Conservation (phyloP, 1,140 invertebrate genomes). For the Chlorops oryzae region DNA sequence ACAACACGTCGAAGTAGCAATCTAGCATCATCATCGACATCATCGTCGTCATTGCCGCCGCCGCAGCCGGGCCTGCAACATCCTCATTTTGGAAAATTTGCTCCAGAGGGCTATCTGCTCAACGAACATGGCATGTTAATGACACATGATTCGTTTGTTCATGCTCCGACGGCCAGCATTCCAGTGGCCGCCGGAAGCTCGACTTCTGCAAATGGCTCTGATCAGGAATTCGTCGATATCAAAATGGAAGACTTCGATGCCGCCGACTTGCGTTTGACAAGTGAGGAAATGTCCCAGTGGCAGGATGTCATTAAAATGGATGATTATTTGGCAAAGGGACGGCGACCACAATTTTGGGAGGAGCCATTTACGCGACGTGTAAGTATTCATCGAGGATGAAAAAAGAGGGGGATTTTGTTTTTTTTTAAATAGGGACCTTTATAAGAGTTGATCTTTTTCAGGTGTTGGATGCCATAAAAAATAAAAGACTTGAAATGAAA, state of each 20-base stretch:
- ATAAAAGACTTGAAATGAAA: conserved; percentile 89
- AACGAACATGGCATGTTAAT: conserved; percentile 44
- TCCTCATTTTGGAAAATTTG: conserved; percentile 13
- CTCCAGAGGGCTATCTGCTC: conserved; percentile 25
- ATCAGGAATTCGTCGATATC: conserved; percentile 28
- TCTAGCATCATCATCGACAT: conserved; percentile 7
- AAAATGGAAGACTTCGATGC: conserved; percentile 40
- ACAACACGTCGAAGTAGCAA: conserved; percentile 10
- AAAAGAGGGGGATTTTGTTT: no score
- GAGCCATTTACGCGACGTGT: conserved; percentile 70
- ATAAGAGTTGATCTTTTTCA: conserved; percentile 10
- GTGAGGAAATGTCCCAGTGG: conserved; percentile 44
- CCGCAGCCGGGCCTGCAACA: not conserved
- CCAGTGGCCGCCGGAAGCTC: conserved; percentile 24
- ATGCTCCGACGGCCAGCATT: conserved; percentile 17
- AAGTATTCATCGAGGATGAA: no score
- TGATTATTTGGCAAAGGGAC: conserved; percentile 77
- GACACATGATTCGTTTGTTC: conserved; percentile 31
- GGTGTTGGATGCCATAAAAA: conserved; percentile 81
- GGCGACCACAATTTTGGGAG: conserved; percentile 86
- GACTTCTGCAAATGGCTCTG: conserved; percentile 17
- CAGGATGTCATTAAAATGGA: conserved; percentile 79
- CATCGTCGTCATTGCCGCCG: conserved; percentile 2
- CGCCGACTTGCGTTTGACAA: conserved; percentile 39
- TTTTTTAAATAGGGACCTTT: no score